Percentiles rank a stretch among this genome's conserved stretches.
Conservation (phyloP, 2,113 vertebrate genomes). For the Stomatorhinus ivindoensis region DNA sequence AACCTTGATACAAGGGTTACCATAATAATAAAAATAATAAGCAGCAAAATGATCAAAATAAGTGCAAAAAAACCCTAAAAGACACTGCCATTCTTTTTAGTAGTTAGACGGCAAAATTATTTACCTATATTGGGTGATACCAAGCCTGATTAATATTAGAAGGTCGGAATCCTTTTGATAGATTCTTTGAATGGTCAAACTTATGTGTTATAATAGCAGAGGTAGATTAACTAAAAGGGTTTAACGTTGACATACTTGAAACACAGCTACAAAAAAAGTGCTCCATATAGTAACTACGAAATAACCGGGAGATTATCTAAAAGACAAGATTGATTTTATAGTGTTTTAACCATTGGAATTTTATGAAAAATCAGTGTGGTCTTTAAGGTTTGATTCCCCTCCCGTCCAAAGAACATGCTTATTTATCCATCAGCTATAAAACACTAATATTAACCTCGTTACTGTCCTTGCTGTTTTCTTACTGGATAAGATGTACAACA, state of each 20-base stretch:
- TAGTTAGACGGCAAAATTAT: neutral
- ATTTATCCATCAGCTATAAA: neutral
- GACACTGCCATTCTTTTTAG: neutral
- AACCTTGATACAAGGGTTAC: slow-evolving; percentile 1
- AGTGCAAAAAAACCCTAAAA: neutral
- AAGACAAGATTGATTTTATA: neutral
- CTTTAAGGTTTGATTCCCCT: neutral
- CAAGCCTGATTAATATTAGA: neutral
- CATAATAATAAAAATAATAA: neutral
- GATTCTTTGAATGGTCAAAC: neutral
- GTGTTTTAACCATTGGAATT: neutral
- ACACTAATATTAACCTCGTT: neutral
- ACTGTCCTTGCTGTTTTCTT: neutral
- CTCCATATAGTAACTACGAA: neutral
- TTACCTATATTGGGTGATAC: neutral
- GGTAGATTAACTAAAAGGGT: neutral
- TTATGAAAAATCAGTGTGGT: neutral
- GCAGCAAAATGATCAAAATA: neutral
- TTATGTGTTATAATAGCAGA: neutral
- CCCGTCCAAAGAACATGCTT: neutral
- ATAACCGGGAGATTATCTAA: neutral
- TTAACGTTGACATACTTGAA: neutral
- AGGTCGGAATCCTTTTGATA: neutral
- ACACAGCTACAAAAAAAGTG: neutral
- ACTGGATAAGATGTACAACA: neutral